Conservation (phyloP, 2,888 invertebrate genomes). For the Zaprionus bogoriensis region DNA sequence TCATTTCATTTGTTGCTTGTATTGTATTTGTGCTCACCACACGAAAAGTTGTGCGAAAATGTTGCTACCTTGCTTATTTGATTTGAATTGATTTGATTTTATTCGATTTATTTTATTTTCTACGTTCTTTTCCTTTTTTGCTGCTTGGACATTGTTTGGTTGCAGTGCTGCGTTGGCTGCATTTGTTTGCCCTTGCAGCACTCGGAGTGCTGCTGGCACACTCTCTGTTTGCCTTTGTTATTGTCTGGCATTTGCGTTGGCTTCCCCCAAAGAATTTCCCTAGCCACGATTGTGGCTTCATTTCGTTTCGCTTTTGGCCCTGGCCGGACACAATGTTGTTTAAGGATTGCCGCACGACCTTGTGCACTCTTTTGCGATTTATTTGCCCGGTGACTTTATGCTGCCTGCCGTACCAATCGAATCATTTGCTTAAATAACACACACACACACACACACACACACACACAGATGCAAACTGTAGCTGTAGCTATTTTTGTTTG, state of each 20-base stretch:
- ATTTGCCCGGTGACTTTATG: conserved; percentile 9
- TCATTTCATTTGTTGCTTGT: neutral
- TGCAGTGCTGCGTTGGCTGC: conserved; percentile 27
- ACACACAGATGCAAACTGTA: too few relatives aligned
- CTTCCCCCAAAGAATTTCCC: conserved; percentile 4
- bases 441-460: neutral
- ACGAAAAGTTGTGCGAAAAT: conserved; percentile 23
- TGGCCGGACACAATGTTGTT: neutral
- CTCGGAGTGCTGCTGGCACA: too few relatives aligned
- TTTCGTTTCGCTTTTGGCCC: neutral
- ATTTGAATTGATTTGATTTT: conserved; percentile 17
- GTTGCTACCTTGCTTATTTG: conserved; percentile 15
- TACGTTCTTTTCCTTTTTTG: conserved; percentile 22
- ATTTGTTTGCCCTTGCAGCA: conserved; percentile 22
- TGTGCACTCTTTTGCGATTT: conserved; percentile 14
- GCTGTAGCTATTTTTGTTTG: too few relatives aligned
- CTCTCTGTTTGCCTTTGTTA: conserved; percentile 36
- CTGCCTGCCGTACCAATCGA: too few relatives aligned
- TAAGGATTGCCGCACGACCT: neutral
- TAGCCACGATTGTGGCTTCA: conserved; percentile 25
- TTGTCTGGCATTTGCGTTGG: conserved; percentile 27
- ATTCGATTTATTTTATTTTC: conserved; percentile 14
- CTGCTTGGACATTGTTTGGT: conserved; percentile 49
- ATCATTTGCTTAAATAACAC: conserved; percentile 52
- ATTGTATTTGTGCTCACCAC: conserved; percentile 21